Evolutionary conservation across 1,140 invertebrate species (phyloP), one percentile per base, ranked within the genome.

Genomic region (Papilio polyxenes): DNA sequence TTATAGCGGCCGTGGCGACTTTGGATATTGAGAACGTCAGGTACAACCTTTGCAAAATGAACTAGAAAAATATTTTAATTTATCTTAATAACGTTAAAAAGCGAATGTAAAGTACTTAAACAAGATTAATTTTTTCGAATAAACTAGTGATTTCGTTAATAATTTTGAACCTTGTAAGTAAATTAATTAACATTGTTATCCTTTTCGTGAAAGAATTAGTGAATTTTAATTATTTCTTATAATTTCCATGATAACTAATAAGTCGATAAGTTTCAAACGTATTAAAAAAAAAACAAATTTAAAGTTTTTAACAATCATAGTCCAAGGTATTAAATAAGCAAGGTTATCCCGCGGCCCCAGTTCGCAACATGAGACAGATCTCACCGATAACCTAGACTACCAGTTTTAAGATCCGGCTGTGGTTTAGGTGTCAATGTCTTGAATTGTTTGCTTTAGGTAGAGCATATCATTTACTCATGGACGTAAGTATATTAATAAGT

Each of bases 391-490:
- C 82, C 81, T 83, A 87, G 84, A 81, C 56, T 86, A 85, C 88
- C 85, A 86, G 89, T 88, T 92, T 80, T 85, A 40, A 91, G 89
- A 91, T 93, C 91, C 91, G 91, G 92, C 88, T 92, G 89, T 74
- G 89, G 89, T 88, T 87, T 87, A 84, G 85, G 90, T 92, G 89
- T 92, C 91, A 92, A 91, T 93, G 90, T 90, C 89, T 87, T 75
- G 84, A 72, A 77, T 82, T 83, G 76, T 81, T 65, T 83, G 65
- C 75, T 37, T 51, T 75, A 76, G 53, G 62, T 81, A n/a, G 10
- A 69, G 4, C 20, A 53, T 72, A 23, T 81, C 56, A 49, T 75
- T 72, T 53, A 59, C 17, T 1, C 2, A 6, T 56, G 2, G 20
- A 65, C 20, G 62, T 31, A 31, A 2, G n/a, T 23, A 23, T 76